Percentiles rank a stretch among this genome's conserved stretches.
Conservation (phyloP, 2,888 invertebrate species). For the Escarpia spicata region DNA sequence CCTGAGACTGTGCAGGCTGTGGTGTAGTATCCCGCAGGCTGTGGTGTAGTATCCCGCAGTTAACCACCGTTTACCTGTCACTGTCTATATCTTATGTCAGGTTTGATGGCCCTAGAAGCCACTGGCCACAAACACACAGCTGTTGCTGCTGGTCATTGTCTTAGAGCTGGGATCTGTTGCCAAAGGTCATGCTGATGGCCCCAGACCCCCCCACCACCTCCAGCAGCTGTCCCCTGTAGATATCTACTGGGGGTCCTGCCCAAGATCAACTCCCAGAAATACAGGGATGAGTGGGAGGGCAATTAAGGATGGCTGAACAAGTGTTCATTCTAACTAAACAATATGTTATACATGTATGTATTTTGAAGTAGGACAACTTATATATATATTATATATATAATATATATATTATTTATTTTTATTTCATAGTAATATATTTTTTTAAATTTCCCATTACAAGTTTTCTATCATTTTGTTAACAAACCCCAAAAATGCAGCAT, state of each 20-base stretch:
- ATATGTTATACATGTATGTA: too few species aligned
- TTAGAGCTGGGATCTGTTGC: neutral
- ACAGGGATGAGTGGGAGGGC: neutral
- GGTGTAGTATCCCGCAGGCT: neutral
- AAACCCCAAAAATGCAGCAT: too few species aligned
- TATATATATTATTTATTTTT: too few species aligned
- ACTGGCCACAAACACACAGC: neutral
- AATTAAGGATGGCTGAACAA: too few species aligned
- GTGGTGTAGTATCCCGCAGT: neutral
- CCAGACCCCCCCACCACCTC: neutral
- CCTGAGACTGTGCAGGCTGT: neutral
- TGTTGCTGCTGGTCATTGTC: neutral
- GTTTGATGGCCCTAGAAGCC: neutral
- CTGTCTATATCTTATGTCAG: neutral
- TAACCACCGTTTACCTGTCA: neutral
- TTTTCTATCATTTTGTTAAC: too few species aligned
- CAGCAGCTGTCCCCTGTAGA: neutral
- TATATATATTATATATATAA: too few species aligned
- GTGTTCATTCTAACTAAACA: too few species aligned
- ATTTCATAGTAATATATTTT: too few species aligned
- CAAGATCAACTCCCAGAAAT: neutral
- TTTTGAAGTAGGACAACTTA: too few species aligned
- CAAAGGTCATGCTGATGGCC: neutral
- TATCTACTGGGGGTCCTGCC: neutral
- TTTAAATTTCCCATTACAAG: too few species aligned